These are phyloP conservation scores for Drosophila recens DNA, from an alignment of 2,888 invertebrate genomes.

Conservation along the genomic window DNA sequence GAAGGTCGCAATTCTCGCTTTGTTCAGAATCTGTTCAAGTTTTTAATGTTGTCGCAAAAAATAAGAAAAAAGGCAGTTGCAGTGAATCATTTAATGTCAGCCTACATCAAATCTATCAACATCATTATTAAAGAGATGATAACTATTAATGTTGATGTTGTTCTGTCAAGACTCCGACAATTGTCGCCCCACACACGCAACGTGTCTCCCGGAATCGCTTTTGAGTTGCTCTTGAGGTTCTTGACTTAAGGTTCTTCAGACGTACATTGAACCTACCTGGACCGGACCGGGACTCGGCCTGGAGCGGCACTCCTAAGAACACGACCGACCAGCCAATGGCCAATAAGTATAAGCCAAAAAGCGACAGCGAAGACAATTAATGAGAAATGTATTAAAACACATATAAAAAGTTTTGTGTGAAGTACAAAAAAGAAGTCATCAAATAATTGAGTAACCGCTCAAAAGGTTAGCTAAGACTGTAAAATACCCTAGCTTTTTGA, in stretches of 20 bases:
- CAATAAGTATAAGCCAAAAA: conserved; percentile 27
- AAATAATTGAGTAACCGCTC: conserved; percentile 24
- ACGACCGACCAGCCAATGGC: conserved; percentile 21
- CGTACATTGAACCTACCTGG: conserved; percentile 68
- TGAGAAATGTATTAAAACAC: conserved; percentile 6
- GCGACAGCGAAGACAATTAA: conserved; percentile 4
- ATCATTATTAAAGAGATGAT: conserved; percentile 30
- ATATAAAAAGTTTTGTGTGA: conserved; percentile 16
- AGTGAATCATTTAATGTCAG: conserved; percentile 71
- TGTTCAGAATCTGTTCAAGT: conserved; percentile 44
- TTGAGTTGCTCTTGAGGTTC: conserved; percentile 9
- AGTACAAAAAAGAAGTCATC: conserved; percentile 32
- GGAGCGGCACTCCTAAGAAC: conserved; percentile 59
- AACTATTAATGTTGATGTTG: neutral
- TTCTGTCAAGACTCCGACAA: conserved; percentile 23
- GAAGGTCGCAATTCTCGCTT: conserved; percentile 49
- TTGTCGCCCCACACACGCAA: conserved; percentile 47
- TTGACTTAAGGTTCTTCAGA: conserved; percentile 37
- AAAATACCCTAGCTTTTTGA: conserved; percentile 30
- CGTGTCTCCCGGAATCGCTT: neutral
- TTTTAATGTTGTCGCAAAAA: conserved; percentile 35
- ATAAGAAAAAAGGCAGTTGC: conserved; percentile 35
- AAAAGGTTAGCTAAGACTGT: neutral
- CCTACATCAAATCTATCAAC: conserved; percentile 60
- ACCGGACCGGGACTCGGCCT: conserved; percentile 2